These are phyloP conservation scores for Urechis unicinctus DNA, from an alignment of 2,888 invertebrate species.

Conservation along the genomic window DNA sequence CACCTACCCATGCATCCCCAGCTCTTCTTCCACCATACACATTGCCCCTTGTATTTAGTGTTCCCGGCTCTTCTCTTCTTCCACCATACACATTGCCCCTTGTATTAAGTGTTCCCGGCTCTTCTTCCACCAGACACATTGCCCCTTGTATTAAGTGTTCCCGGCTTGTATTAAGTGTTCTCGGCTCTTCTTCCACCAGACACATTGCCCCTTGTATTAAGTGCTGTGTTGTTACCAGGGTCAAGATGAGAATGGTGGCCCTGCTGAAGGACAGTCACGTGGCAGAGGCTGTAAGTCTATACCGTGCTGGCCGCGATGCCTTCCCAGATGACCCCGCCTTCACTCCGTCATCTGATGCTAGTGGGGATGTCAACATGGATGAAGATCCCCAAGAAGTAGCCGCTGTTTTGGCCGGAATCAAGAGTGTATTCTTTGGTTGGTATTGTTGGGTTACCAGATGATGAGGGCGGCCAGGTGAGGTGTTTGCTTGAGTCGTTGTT, in stretches of 20 bases:
- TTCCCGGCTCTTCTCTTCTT: no score
- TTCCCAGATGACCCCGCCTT: slow-evolving; percentile 29
- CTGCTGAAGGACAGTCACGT: slow-evolving; percentile 25
- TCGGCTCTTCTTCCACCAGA: no score
- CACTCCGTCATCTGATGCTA: not conserved
- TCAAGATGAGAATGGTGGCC: slow-evolving; percentile 25
- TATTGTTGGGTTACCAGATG: not conserved
- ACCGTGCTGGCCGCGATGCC: slow-evolving; percentile 27
- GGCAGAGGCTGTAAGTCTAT: slow-evolving; percentile 27
- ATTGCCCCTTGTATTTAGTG: no score
- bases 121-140: no score
- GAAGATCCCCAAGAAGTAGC: not conserved
- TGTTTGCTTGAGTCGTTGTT: not conserved
- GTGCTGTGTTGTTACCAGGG: slow-evolving; percentile 20
- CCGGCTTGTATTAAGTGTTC: no score
- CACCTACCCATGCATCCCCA: no score
- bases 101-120: no score
- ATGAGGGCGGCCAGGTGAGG: no score
- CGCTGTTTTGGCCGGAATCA: not conserved
- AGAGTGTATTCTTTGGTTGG: slow-evolving; percentile 7
- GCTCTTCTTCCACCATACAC: no score
- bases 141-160: no score
- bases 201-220: no score
- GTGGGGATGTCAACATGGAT: not conserved
- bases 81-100: no score